Percentiles rank a stretch among this genome's conserved stretches.
Evolutionary conservation across 1,140 invertebrate species (phyloP).

Genomic region (Alviniconcha marisindica): DNA sequence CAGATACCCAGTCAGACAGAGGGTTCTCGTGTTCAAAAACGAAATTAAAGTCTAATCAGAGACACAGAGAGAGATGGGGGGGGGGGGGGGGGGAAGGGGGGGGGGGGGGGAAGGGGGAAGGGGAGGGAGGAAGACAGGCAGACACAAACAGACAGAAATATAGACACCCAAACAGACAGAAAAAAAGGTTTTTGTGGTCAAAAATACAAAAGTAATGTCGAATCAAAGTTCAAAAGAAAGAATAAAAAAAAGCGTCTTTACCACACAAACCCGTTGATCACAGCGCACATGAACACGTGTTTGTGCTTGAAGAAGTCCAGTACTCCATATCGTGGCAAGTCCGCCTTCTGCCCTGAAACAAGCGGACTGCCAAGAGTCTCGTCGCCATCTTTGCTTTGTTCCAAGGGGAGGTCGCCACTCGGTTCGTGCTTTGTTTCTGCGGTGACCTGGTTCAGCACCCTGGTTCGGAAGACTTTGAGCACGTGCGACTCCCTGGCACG

Average conservation of each 20-base stretch:
- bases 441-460: neutral
- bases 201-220: neutral
- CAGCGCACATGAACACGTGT: slow-evolving; percentile 5
- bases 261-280: slow-evolving; percentile 29
- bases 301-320: slow-evolving; percentile 18
- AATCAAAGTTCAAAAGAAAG: neutral
- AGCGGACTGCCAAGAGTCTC: neutral
- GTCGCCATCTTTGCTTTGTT: neutral
- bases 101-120: too few species aligned
- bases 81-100: too few species aligned
- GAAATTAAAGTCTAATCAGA: too few species aligned
- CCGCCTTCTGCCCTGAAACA: neutral
- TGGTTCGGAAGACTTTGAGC: slow-evolving; percentile 22
- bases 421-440: neutral
- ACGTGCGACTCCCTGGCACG: slow-evolving; percentile 36
- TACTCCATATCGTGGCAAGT: slow-evolving; percentile 9
- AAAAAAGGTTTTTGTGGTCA: neutral
- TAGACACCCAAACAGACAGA: neutral
- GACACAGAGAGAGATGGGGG: too few species aligned
- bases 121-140: too few species aligned
- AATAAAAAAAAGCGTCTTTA: neutral
- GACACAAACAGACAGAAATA: too few species aligned
- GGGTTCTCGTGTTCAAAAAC: too few species aligned
- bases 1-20: neutral
- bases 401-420: neutral